Evolutionary conservation across 1,140 invertebrate genomes (phyloP), one percentile per base, ranked within the genome.

Genomic region (Lepidostoma basale): DNA sequence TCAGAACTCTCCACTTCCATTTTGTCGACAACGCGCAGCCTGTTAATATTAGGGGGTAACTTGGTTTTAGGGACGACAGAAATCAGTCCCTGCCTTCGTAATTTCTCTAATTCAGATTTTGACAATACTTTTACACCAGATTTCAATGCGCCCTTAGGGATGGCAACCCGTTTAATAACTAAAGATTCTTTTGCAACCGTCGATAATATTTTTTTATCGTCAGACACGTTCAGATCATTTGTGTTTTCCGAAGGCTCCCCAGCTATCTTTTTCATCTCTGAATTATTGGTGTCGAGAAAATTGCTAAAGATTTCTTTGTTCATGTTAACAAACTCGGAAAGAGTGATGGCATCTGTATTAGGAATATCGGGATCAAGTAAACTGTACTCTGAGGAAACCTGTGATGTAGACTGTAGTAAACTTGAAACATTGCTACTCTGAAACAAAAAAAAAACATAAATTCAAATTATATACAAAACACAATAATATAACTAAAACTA

Each of bases 301-400:
- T 81, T 79, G 20, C 79, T 78, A 76, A 83, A 82, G 3, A 83
- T 77, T 72, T 82, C 81, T 73, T 78, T 79, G 63, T 83, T 81
- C 81, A 82, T 83, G 70, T 79, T 80, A 33, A 83, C 68, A 62
- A 83, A 83, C 58, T 83, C 77, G 72, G 81, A 77, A 3, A 83
- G 73, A 6, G 80, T 81, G 33, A 83, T 82, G 12, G 81, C 74
- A 25, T 68, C 40, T n/a, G 40, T 14, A 42, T 18, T 42, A 18
- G 4, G 18, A 4, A 22, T 20, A 20, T 18, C 22, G 3, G 2
- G 4, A 4, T 16, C 45, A 49, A 18, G 45, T 20, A 20, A 20
- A 10, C 45, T 9, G 4, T 56, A 14, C 20, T 18, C n/a, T 25
- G 22, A 22, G 14, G 23, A 9, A 36, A 26, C n/a, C 64, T n/a